Conservation (phyloP, 2,888 invertebrate genomes). For the Caenorhabditis sp. region DNA sequence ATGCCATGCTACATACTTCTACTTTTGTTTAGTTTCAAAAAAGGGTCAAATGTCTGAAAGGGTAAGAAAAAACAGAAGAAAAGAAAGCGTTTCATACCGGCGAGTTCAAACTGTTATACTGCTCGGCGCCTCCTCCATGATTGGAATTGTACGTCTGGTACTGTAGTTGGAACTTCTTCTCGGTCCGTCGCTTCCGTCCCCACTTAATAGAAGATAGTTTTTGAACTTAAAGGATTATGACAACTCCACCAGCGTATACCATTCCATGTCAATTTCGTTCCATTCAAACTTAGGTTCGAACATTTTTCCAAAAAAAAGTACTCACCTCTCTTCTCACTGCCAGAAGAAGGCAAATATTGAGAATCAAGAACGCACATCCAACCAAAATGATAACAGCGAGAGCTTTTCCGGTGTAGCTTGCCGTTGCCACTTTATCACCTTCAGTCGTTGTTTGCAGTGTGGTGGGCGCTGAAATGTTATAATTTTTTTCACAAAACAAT, state of each 20-base stretch:
- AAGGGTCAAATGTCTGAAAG: not conserved
- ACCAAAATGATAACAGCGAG: constrained; percentile 72
- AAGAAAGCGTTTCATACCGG: constrained; percentile 63
- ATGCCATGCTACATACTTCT: constrained; percentile 55
- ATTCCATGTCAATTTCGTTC: not conserved
- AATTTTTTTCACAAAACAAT: not conserved
- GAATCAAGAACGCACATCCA: constrained; percentile 73
- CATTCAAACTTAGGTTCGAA: not conserved
- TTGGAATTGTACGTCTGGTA: constrained; percentile 74
- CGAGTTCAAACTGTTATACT: constrained; percentile 72
- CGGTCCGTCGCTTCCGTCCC: constrained; percentile 66
- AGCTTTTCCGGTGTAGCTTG: constrained; percentile 57
- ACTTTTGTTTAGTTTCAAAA: constrained; percentile 4
- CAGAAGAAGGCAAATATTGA: constrained; percentile 76
- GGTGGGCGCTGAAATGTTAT: constrained; percentile 31
- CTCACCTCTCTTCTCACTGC: constrained; percentile 72
- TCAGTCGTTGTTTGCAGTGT: constrained; percentile 43
- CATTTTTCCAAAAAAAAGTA: constrained; percentile 2
- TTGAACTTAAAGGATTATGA: constrained; percentile 1
- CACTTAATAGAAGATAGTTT: constrained; percentile 62
- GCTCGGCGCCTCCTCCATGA: constrained; percentile 66
- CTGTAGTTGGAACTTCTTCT: constrained; percentile 74
- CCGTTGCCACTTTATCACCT: constrained; percentile 39
- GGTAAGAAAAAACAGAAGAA: not conserved
- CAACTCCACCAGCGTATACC: constrained; percentile 3